These are phyloP conservation scores for Hafferia zeledoni DNA, from an alignment of 2,797 vertebrate species.

Conservation along the genomic window DNA sequence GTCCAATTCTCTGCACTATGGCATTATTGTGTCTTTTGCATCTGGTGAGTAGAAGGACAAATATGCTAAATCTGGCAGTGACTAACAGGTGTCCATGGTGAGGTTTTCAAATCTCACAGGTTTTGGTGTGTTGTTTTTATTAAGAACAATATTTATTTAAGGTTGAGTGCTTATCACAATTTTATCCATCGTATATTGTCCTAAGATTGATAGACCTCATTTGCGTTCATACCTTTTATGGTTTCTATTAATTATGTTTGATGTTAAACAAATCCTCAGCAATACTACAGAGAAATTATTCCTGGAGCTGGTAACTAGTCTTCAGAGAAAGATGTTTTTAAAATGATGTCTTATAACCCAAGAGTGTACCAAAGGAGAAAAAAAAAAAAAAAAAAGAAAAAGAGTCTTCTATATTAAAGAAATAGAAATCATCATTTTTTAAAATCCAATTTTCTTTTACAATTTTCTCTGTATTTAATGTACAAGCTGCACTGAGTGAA, in stretches of 20 bases:
- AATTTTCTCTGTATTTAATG: not conserved
- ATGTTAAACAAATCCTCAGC: not conserved
- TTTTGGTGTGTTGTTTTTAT: not conserved
- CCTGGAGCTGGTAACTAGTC: not conserved
- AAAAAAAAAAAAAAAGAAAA: no score
- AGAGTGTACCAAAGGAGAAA: rapidly evolving
- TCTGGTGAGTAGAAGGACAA: not conserved
- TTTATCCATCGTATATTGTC: not conserved
- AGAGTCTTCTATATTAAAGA: not conserved
- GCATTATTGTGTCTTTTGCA: not conserved
- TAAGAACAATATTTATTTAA: not conserved
- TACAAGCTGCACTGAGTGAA: not conserved
- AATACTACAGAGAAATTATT: not conserved
- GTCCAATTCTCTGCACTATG: not conserved
- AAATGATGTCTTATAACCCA: not conserved
- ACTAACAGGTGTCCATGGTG: not conserved
- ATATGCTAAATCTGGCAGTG: not conserved
- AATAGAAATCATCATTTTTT: constrained; percentile 11
- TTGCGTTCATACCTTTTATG: not conserved
- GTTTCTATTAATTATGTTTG: not conserved
- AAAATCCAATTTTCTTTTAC: constrained; percentile 8
- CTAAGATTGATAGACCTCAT: not conserved
- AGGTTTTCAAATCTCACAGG: not conserved
- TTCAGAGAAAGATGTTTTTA: not conserved
- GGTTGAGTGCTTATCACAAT: not conserved